These are phyloP conservation scores for Labeo catla DNA, from an alignment of 2,113 vertebrate genomes.

Conservation along the genomic window DNA sequence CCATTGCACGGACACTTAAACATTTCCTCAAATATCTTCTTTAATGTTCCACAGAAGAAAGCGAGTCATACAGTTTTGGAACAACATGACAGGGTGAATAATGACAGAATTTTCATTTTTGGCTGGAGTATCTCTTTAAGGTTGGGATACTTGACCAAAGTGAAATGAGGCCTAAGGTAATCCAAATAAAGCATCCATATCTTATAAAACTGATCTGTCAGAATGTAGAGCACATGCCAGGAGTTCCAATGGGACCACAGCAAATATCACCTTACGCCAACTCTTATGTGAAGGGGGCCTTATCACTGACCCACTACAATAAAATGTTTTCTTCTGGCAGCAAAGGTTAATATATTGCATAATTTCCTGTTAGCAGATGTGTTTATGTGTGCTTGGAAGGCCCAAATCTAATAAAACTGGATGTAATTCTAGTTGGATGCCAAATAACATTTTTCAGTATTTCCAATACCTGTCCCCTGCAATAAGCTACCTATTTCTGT, in stretches of 20 bases:
- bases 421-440: not conserved
- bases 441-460: not conserved
- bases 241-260: constrained; percentile 4
- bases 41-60: not conserved
- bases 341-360: not conserved
- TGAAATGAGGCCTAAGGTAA: not conserved
- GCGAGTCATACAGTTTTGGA: not conserved
- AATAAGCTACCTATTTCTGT: not conserved
- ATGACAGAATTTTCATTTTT: not conserved
- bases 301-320: constrained; percentile 4
- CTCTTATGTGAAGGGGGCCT: not conserved
- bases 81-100: not conserved
- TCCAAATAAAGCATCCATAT: not conserved
- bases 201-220: not conserved
- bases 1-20: no score
- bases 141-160: not conserved
- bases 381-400: constrained; percentile 4
- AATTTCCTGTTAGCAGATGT: not conserved
- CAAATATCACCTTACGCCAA: not conserved
- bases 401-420: constrained; percentile 7
- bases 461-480: not conserved
- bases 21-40: not conserved
- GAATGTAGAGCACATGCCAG: constrained; percentile 3
- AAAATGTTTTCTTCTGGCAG: not conserved
- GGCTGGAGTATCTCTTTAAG: not conserved